Percentiles rank a stretch among this genome's conserved stretches.
Conservation (phyloP, 2,113 vertebrate species). For the Rhinoptilus africanus region DNA sequence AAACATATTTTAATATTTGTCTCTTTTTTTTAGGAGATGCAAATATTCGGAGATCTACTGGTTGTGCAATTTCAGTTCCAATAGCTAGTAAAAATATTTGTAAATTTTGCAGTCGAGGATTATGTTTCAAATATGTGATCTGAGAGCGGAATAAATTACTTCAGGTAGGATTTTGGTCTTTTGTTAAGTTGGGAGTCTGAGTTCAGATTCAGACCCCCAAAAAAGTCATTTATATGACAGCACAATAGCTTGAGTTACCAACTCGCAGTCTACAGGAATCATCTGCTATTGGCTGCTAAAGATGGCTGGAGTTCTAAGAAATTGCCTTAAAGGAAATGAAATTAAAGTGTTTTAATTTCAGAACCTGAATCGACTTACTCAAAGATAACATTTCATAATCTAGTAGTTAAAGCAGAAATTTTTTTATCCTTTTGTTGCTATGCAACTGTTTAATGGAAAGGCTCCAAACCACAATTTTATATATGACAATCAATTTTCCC, state of each 20-base stretch:
- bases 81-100: background rate
- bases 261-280: background rate
- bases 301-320: conserved; percentile 24
- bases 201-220: background rate
- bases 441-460: conserved; percentile 83
- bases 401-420: conserved; percentile 70
- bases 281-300: conserved; percentile 19
- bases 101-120: conserved; percentile 18
- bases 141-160: conserved; percentile 8
- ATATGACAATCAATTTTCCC: conserved; percentile 83
- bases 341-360: conserved; percentile 57
- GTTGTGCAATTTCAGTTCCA: conserved; percentile 35
- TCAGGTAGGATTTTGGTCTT: conserved; percentile 26
- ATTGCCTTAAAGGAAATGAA: conserved; percentile 57
- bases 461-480: conserved; percentile 64
- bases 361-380: conserved; percentile 36
- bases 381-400: conserved; percentile 49
- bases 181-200: background rate
- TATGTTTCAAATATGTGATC: conserved; percentile 1
- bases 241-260: background rate
- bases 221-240: background rate
- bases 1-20: conserved; percentile 20
- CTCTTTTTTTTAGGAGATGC: conserved; percentile 52
- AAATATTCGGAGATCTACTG: background rate
- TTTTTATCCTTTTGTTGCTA: conserved; percentile 84